Base-by-base conservation (phyloP, 1,140 invertebrate species). In the Probaryconus sp. region DNA sequence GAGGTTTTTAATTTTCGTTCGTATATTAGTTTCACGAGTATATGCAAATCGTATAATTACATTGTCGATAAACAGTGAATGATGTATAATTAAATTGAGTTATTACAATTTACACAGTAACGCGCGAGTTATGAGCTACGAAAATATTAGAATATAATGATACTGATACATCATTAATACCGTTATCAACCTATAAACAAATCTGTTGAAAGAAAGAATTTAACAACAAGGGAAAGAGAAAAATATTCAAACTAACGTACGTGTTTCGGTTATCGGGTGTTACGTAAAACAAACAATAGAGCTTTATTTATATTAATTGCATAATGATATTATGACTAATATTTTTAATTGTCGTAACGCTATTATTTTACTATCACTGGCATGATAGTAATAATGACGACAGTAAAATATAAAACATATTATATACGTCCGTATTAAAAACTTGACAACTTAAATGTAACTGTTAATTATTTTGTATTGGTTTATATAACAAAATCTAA, bases 81-180 rank as follows among this genome's bases (percentile, higher is more conserved):
- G 64, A 47, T 60, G 31, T 40, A 53, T 60, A 60, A 58, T 60
- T 69, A 51, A 69, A 69, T 69, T 26, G 45, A 69, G 55, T 69
- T 69, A 69, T 69, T 38, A 5, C 1, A n/a, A n/a, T n/a, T n/a
- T n/a, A n/a, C n/a, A n/a, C n/a, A n/a, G n/a, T n/a, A n/a, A n/a
- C n/a, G n/a, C n/a, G n/a, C n/a, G n/a, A n/a, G n/a, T 6, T 47
- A 69, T 51, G 38, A 51, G 20, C 21, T 24, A 21, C 55, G n/a
- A 18, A 37, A 13, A 58, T 38, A 17, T 53, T 35, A 35, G 13
- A 37, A 5, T 51, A 53, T 60, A 68, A 51, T 53, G 30, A 26
- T 24, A 28, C 35, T 45, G 31, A 53, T 53, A 31, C 55, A 47
- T 53, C 65, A 60, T 47, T 53, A 3, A n/a, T 35, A 31, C 35